phyloP scores from a whole-genome alignment of 2,797 vertebrate genomes.

The Syncerus caffer region DNA sequence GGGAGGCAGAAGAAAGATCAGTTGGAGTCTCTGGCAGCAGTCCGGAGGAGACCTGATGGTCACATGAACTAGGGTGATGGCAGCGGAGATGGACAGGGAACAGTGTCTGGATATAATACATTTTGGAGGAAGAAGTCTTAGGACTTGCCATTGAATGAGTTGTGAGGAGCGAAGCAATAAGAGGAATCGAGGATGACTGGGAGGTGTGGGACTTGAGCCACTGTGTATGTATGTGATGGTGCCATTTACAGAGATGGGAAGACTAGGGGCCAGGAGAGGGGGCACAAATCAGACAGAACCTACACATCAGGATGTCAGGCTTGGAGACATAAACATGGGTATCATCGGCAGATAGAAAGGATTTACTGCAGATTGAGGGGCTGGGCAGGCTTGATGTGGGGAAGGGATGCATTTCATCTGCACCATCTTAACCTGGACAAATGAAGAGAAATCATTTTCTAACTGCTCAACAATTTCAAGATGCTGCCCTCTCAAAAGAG shows the following conservation, averaged over 20 bases:
- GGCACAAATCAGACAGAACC: not conserved
- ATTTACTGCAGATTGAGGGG: not conserved
- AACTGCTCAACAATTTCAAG: not conserved
- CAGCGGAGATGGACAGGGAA: not conserved
- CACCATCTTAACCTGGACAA: not conserved
- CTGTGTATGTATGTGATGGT: not conserved
- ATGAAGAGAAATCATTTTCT: not conserved
- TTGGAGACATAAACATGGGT: not conserved
- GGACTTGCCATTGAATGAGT: not conserved
- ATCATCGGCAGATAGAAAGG: not conserved
- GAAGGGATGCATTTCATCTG: not conserved
- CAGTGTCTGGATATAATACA: too few relatives aligned
- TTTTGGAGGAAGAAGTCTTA: not conserved
- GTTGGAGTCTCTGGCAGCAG: not conserved
- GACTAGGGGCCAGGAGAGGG: accelerated
- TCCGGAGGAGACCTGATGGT: too few relatives aligned
- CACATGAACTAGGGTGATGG: too few relatives aligned
- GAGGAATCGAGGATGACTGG: not conserved
- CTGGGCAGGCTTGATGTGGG: not conserved
- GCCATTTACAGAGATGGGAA: not conserved
- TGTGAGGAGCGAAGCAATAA: not conserved
- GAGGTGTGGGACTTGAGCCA: not conserved
- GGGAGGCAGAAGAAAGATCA: not conserved
- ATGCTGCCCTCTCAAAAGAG: not conserved
- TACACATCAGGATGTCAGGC: not conserved